Base-by-base conservation (phyloP, 2,113 vertebrate genomes). In the Zeus faber region DNA sequence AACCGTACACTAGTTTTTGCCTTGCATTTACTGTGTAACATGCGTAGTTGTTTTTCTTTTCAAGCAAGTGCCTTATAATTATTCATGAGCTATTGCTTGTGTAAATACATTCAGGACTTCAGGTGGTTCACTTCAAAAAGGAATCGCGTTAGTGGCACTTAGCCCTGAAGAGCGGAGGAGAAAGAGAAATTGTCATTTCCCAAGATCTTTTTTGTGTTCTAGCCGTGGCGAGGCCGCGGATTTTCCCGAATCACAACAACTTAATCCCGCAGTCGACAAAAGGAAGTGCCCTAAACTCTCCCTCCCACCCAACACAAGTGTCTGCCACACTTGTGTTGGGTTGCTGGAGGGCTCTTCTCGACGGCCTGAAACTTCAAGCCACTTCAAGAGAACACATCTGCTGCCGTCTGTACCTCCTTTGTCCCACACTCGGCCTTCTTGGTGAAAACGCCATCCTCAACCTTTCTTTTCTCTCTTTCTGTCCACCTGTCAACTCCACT, bases 401-500 rank as follows among this genome's bases (percentile, higher is more conserved):
- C 69, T 59, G 69, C 83, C 71, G 63, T 84, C 80, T 80, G 79
- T 67, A 47, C 49, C 55, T 69, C 63, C 49, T 82, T 86, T 87
- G 82, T 85, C 67, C 49, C 35, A 33, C 40, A 46, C 41, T 58
- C 13, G 49, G 37, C 53, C 53, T 46, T 43, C 45, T 66, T 10
- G 5, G 25, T 4, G 13, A 21, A 62, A 69, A 69, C 22, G 26
- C 9, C 47, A 10, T 45, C 63, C 35, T 59, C 13, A 16, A 2
- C 55, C 50, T 10, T 47, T 39, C 7, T 64, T 37, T 41, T 55
- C 58, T 54, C 51, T 33, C 23, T 44, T 54, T 61, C 72, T 49
- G 44, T 27, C 73, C 76, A 70, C 67, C 84, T 80, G 70, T 76
- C 71, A 50, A 55, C 62, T 57, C 58, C 44, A 53, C 54, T 67